Base-by-base conservation (phyloP, 2,113 vertebrate species). In the Lethenteron camtschaticum region DNA sequence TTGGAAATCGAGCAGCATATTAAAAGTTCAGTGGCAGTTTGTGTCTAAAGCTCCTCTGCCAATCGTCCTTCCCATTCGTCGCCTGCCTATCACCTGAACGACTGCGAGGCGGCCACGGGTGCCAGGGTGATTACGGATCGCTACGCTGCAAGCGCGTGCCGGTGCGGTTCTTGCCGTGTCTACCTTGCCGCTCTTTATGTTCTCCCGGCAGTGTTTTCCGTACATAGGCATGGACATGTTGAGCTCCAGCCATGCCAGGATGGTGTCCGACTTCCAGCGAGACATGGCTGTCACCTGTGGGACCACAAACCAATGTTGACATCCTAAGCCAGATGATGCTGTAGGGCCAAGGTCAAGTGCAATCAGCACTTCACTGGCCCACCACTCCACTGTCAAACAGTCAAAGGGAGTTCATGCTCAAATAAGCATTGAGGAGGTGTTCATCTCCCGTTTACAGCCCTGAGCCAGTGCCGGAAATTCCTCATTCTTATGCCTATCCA, bases 211-310 rank as follows among this genome's bases (percentile, higher is more conserved):
- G 73, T 81, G 79, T 57, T 85, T 85, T 68, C 81, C 83, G 69
- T 89, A 89, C 85, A 88, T 89, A 14, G 85, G 87, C 86, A 89
- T 87, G 56, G 86, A 85, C 86, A 89, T 88, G 77, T 87, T 82
- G 69, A 88, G 84, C 78, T 89, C 87, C 66, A 89, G 83, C 87
- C 87, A 89, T 73, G 86, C 83, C 80, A 87, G 85, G 70, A 89
- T 83, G 0, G 85, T 81, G 68, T 84, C 83, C 0, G 87, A 85
- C 77, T 84, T 83, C 87, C 87, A 89, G 71, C 78, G 83, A 24
- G 85, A 86, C 87, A 89, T 88, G 75, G 83, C 83, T 0, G 80
- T 84, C 10, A 66, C 63, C 63, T 66, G 63, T 24, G 24, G 63
- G 24, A 66, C 24, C 41, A 41, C 41, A 41, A 1, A 41, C 41